Conservation (phyloP, 2,888 invertebrate species). For the Folsomia manolachei region DNA sequence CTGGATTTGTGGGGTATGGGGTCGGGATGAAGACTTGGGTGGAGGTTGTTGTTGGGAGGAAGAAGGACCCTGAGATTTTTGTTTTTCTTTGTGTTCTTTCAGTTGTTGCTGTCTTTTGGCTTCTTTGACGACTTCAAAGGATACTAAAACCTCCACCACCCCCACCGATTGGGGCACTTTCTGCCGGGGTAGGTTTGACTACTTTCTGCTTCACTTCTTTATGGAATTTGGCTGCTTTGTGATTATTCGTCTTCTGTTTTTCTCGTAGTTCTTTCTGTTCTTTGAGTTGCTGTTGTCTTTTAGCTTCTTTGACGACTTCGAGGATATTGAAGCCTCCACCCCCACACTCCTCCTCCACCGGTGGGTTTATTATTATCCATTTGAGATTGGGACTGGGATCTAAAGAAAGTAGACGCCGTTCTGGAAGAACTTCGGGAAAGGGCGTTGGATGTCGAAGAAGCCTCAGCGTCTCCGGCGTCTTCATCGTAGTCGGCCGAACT, state of each 20-base stretch:
- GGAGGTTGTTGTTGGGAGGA: neutral
- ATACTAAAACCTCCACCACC: no score
- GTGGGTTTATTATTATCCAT: neutral
- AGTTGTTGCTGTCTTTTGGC: neutral
- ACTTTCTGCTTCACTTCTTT: no score
- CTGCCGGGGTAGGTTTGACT: no score
- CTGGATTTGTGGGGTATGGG: neutral
- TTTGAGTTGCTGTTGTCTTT: neutral
- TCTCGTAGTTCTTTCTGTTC: neutral
- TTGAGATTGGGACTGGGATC: slow-evolving; percentile 5
- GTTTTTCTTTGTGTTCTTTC: neutral
- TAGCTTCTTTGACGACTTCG: neutral
- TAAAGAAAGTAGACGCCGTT: slow-evolving; percentile 12
- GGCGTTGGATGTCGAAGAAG: slow-evolving; percentile 18
- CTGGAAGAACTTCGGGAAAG: slow-evolving; percentile 29
- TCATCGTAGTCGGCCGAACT: slow-evolving; percentile 32
- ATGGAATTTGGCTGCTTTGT: no score
- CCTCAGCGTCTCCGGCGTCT: slow-evolving; percentile 24
- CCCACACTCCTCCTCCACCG: neutral
- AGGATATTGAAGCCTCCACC: neutral
- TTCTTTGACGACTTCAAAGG: neutral
- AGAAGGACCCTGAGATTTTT: no score
- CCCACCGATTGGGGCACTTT: no score
- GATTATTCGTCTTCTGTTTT: neutral
- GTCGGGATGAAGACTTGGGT: neutral